These are phyloP conservation scores for Psittacara wagleri DNA, from an alignment of 2,113 vertebrate species.

Conservation along the genomic window DNA sequence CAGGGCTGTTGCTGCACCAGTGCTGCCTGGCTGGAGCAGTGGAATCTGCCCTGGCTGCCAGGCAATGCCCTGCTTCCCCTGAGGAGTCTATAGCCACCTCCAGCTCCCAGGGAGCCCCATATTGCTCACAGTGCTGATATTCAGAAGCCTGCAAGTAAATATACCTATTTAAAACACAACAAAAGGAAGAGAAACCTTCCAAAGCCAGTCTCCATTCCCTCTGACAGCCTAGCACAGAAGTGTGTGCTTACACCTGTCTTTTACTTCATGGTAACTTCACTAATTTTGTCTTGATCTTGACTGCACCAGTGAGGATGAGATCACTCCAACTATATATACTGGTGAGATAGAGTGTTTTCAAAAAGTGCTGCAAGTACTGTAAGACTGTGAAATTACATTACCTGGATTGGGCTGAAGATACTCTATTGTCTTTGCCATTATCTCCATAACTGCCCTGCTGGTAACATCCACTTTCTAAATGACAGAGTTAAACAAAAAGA, in stretches of 20 bases:
- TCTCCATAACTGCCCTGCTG: slow-evolving; percentile 92
- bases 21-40: neutral
- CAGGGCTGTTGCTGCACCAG: neutral
- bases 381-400: slow-evolving; percentile 51
- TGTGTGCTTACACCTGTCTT: neutral
- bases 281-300: neutral
- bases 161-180: neutral
- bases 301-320: neutral
- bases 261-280: fast-evolving
- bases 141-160: neutral
- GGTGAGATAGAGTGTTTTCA: neutral
- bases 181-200: neutral
- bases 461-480: slow-evolving; percentile 92
- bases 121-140: neutral
- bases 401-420: slow-evolving; percentile 99
- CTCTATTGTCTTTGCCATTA: slow-evolving; percentile 97
- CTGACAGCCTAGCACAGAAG: neutral
- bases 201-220: neutral
- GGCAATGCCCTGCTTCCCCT: neutral
- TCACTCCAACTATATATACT: neutral
- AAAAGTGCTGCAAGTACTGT: neutral
- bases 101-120: neutral
- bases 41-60: neutral
- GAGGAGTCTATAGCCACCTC: neutral
- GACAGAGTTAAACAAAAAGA: slow-evolving; percentile 11